Conservation (phyloP, 2,888 invertebrate species). For the Schizaphis graminum region DNA sequence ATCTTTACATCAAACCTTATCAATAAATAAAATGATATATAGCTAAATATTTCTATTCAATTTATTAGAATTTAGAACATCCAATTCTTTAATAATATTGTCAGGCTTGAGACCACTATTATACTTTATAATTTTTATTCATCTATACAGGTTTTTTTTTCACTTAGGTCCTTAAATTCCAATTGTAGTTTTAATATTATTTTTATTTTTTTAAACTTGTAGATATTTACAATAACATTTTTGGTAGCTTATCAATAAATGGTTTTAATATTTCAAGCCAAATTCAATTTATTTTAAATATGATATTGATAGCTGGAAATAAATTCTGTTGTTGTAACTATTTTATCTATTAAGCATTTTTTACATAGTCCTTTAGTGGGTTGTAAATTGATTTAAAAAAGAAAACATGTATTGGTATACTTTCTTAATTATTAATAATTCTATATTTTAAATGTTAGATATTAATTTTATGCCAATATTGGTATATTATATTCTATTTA, state of each 20-base stretch:
- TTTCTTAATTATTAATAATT: background rate
- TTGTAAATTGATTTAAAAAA: background rate
- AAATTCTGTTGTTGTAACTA: background rate
- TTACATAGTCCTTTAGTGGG: background rate
- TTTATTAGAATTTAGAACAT: background rate
- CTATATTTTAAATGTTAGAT: too few relatives aligned
- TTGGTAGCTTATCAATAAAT: slow-evolving; percentile 2
- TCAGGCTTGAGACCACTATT: background rate
- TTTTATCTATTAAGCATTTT: background rate
- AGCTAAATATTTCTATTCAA: background rate
- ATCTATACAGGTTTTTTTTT: background rate
- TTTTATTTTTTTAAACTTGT: background rate
- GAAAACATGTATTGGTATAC: background rate
- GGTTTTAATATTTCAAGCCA: background rate
- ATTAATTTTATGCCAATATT: background rate
- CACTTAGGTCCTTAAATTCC: background rate
- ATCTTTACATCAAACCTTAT: background rate
- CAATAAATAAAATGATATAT: background rate
- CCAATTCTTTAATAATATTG: background rate
- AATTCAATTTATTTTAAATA: background rate
- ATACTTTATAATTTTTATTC: background rate
- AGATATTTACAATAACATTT: background rate
- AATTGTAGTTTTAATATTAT: background rate
- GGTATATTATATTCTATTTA: background rate
- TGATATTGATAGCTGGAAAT: background rate